Conservation (phyloP, 2,888 invertebrate genomes). For the Protonemura montana region DNA sequence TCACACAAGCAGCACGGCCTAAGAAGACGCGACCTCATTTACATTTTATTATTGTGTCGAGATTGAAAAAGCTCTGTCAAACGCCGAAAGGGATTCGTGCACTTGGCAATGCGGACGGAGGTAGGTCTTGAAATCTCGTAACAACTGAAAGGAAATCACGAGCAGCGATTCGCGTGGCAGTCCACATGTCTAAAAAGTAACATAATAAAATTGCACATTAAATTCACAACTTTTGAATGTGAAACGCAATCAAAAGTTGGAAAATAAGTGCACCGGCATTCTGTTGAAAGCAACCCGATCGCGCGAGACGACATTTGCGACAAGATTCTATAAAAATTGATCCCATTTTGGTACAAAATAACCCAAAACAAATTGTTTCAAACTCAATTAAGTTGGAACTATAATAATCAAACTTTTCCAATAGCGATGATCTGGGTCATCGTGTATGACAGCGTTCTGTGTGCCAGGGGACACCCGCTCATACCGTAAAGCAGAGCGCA, state of each 20-base stretch:
- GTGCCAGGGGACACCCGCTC: neutral
- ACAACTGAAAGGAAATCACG: neutral
- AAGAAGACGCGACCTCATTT: neutral
- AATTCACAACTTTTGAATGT: neutral
- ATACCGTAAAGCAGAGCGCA: neutral
- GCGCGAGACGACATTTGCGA: neutral
- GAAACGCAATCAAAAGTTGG: neutral
- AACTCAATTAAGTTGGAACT: conserved; percentile 12
- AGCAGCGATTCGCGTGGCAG: neutral
- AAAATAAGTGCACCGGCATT: neutral
- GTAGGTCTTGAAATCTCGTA: too few species aligned
- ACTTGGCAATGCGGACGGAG: too few species aligned
- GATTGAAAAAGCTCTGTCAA: neutral
- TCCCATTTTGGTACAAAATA: neutral
- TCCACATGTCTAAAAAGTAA: neutral
- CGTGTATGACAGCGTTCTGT: neutral
- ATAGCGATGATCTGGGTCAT: neutral
- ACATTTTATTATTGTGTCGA: neutral
- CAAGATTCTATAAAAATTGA: neutral
- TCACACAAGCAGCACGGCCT: neutral
- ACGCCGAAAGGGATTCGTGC: neutral
- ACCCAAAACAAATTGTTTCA: neutral
- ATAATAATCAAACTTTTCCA: conserved; percentile 3
- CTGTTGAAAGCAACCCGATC: neutral
- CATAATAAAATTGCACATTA: neutral